phyloP scores from a whole-genome alignment of 2,797 vertebrate genomes.

The Eremophila alpestris region DNA sequence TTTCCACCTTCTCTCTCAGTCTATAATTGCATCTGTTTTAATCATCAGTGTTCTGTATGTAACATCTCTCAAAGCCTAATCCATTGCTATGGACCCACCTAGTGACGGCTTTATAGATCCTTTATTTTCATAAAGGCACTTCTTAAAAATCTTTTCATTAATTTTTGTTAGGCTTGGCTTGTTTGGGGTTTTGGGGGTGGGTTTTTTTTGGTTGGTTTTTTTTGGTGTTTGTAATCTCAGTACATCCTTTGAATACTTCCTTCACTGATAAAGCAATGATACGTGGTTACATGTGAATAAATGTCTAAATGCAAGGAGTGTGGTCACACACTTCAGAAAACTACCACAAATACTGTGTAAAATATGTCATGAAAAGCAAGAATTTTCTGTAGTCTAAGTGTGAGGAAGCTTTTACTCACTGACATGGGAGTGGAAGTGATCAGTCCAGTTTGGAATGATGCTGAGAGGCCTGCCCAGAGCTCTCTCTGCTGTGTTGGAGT shows the following conservation, averaged over 20 bases:
- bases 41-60: conserved; percentile 7
- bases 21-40: conserved; percentile 39
- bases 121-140: conserved; percentile 27
- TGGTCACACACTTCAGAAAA: neutral
- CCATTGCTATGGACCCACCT: conserved; percentile 74
- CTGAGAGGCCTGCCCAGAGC: neutral
- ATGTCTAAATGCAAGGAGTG: neutral
- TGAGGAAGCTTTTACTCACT: neutral
- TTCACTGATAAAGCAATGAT: neutral
- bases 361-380: neutral
- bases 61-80: conserved; percentile 38
- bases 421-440: neutral
- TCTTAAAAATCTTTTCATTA: neutral
- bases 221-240: neutral
- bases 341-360: neutral
- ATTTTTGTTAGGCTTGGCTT: neutral
- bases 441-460: neutral
- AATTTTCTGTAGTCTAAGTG: neutral
- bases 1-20: conserved; percentile 11
- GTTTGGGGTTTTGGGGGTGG: neutral
- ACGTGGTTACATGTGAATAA: neutral
- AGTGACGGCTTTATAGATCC: conserved; percentile 72
- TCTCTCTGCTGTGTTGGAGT: neutral
- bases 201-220: neutral
- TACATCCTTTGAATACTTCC: neutral